These are phyloP conservation scores for Mythimna impura DNA, from an alignment of 2,888 invertebrate genomes.

Conservation along the genomic window DNA sequence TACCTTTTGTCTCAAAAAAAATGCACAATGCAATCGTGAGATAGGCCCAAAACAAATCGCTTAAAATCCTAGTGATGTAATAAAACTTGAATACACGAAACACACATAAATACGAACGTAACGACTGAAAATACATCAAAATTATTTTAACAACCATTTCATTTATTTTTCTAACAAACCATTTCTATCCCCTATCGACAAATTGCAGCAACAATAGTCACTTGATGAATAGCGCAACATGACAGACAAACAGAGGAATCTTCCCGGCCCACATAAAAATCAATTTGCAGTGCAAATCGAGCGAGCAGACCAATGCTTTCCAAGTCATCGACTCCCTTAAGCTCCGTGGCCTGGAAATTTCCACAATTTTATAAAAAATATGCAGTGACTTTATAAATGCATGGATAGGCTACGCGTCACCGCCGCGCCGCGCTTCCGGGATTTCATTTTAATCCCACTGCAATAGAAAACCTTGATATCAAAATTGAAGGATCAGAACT, in stretches of 20 bases:
- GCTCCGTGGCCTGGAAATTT: slow-evolving; percentile 84
- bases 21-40: neutral
- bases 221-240: slow-evolving; percentile 43
- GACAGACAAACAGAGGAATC: slow-evolving; percentile 58
- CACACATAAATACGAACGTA: neutral
- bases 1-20: neutral
- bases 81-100: neutral
- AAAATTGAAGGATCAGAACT: slow-evolving; percentile 41
- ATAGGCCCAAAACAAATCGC: neutral
- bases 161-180: slow-evolving; percentile 19
- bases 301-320: slow-evolving; percentile 87
- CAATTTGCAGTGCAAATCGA: slow-evolving; percentile 89
- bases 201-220: slow-evolving; percentile 30
- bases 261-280: slow-evolving; percentile 83
- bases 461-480: slow-evolving; percentile 54
- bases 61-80: neutral
- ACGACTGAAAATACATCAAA: neutral
- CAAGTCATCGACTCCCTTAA: slow-evolving; percentile 85
- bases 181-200: slow-evolving; percentile 29
- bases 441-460: slow-evolving; percentile 63
- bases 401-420: slow-evolving; percentile 61
- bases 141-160: neutral
- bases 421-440: slow-evolving; percentile 49
- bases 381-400: slow-evolving; percentile 72
- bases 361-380: slow-evolving; percentile 79